Evolutionary conservation across 2,797 vertebrate species (phyloP), one percentile per base, ranked within the genome.

Genomic region (Megalops cyprinoides): DNA sequence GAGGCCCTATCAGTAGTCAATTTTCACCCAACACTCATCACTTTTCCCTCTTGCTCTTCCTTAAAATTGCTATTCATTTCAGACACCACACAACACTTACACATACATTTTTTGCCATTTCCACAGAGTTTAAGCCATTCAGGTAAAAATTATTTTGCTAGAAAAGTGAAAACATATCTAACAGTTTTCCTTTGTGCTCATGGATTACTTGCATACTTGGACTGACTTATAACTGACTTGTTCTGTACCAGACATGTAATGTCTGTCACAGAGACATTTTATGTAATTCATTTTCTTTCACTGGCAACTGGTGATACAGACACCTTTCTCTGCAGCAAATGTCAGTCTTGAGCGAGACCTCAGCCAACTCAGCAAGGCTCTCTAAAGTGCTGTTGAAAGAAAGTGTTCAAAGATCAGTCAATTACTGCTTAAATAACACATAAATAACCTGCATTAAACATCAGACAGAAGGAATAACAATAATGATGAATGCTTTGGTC

Each of bases 261-360:
- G 58, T 44, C 76, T 58, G 18, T 79, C 12, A 18, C 79, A 78
- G 81, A 69, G 28, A 20, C 20, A 46, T 76, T 82, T 80, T 48
- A 42, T 25, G 23, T 34, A 55, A 34, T 20, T 37, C 1, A 28
- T 67, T 67, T 67, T 34, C 28, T 34, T 67, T 37, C 34, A 37
- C 37, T 62, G 58, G 28, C n/a, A 62, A 62, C n/a, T 28, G 28
- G n/a, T n/a, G n/a, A n/a, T n/a, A 10, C 25, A 74, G 78, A 48
- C 71, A 81, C 77, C 46, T 85, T 86, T 82, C 56, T 76, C 58
- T 65, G 44, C 49, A 49, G 56, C 20, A 87, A 67, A 88, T 84
- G 77, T 83, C 77, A 82, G 9, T 56, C 49, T n/a, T 79, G 25
- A 85, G 84, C 82, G 67, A 86, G 44, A 23, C 55, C 5, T 23